A percentile compares a stretch with the other conserved stretches of the same genome.
phyloP scores from a whole-genome alignment of 2,113 vertebrate genomes.

The Rhabdomys dilectus region DNA sequence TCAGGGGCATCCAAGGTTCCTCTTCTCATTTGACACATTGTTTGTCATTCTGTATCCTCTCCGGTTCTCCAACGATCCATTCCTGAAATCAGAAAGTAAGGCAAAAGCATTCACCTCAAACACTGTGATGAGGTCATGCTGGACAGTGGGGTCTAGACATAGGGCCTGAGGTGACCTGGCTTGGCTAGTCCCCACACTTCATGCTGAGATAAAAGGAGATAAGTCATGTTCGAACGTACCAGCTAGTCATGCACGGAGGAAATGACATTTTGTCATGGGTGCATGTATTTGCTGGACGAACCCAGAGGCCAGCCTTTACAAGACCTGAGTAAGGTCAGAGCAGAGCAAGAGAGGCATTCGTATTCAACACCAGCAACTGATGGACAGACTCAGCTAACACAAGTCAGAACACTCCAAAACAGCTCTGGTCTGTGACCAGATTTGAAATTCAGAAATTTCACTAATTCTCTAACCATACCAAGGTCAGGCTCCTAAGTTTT shows the following conservation, averaged over 20 bases:
- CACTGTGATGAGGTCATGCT: not conserved
- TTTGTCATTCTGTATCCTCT: not conserved
- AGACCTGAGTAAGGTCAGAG: not conserved
- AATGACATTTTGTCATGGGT: not conserved
- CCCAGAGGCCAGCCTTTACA: not conserved
- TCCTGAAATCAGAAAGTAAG: conserved; percentile 82
- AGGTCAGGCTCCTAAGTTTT: fast-evolving
- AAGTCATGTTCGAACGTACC: not conserved
- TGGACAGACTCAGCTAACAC: not conserved
- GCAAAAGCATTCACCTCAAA: not conserved
- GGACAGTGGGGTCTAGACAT: not conserved
- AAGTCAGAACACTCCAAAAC: too few relatives aligned
- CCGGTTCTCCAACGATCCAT: not conserved
- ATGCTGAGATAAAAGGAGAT: not conserved
- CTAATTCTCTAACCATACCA: not conserved
- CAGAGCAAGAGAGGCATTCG: fast-evolving
- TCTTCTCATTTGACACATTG: not conserved
- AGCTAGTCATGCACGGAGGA: fast-evolving
- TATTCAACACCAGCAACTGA: too few relatives aligned
- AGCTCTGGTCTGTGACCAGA: not conserved
- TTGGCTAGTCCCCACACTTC: fast-evolving
- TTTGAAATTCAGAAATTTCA: conserved; percentile 34
- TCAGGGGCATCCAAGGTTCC: not conserved
- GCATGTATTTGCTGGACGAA: not conserved
- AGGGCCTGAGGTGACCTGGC: not conserved